Percentiles rank a stretch among this genome's conserved stretches.
Evolutionary conservation across 2,113 vertebrate species (phyloP).

Genomic region (Ceuthmochares aereus): DNA sequence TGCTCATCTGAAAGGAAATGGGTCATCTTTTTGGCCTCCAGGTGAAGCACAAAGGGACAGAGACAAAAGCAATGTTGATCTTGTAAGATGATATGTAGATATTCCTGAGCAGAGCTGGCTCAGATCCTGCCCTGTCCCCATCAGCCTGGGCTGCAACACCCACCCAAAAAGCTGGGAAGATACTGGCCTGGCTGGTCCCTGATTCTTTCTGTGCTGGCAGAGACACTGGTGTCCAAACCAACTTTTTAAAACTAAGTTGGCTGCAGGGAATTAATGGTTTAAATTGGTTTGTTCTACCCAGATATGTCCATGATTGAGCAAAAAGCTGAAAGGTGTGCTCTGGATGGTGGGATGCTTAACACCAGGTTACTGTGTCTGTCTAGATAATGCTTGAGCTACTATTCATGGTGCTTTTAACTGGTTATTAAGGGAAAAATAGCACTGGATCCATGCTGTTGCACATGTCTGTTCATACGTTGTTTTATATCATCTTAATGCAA

Average conservation of each 20-base stretch:
- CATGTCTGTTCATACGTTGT: background rate
- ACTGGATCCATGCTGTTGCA: background rate
- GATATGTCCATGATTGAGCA: no score
- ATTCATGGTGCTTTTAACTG: background rate
- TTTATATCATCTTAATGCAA: background rate
- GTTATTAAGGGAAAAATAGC: background rate
- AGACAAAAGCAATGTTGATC: background rate
- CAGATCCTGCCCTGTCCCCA: background rate
- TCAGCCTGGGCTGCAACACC: background rate
- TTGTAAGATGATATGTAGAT: background rate
- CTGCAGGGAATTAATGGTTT: background rate
- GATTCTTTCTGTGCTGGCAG: background rate
- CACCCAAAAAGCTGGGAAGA: background rate
- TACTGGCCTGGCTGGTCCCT: background rate
- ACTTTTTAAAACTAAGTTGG: background rate
- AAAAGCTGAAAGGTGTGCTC: background rate
- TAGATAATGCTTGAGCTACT: background rate
- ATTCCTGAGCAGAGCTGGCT: background rate
- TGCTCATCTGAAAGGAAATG: background rate
- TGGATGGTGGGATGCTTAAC: background rate
- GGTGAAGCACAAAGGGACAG: background rate
- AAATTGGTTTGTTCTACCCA: background rate
- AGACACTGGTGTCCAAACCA: background rate
- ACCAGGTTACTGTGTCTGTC: background rate
- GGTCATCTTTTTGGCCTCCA: background rate